These are phyloP conservation scores for Eulimnadia texana DNA, from an alignment of 1,140 invertebrate species.

Conservation along the genomic window DNA sequence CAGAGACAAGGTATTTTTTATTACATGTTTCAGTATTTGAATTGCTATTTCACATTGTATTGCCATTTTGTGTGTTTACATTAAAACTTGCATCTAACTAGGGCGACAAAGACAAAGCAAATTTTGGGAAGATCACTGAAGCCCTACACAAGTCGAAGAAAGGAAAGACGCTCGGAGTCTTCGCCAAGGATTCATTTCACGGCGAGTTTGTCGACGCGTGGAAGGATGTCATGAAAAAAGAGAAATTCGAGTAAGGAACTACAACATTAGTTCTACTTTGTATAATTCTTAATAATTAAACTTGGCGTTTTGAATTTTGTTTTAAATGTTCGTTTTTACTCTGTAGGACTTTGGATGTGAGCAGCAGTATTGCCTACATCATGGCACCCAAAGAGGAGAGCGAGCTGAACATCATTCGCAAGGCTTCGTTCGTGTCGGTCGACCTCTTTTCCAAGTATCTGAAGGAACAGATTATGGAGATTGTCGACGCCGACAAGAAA, in stretches of 20 bases:
- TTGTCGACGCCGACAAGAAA: slow-evolving; percentile 88
- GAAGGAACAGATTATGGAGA: slow-evolving; percentile 95
- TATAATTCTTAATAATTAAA: not conserved
- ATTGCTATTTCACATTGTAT: not conserved
- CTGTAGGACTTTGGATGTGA: slow-evolving; percentile 47
- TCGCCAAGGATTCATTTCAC: slow-evolving; percentile 84
- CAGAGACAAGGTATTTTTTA: slow-evolving; percentile 65
- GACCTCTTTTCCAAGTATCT: slow-evolving; percentile 94
- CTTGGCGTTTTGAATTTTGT: not conserved
- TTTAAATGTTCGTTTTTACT: not conserved
- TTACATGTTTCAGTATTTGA: too few species aligned
- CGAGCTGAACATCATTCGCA: slow-evolving; percentile 84
- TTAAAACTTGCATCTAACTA: too few species aligned
- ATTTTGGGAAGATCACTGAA: slow-evolving; percentile 75
- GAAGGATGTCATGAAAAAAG: slow-evolving; percentile 56
- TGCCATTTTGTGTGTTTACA: slow-evolving; percentile 31
- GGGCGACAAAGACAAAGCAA: slow-evolving; percentile 88
- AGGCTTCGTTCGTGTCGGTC: slow-evolving; percentile 79
- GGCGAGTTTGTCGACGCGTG: slow-evolving; percentile 87
- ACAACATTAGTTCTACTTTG: not conserved
- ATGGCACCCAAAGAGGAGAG: slow-evolving; percentile 91
- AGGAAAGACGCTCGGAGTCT: slow-evolving; percentile 82
- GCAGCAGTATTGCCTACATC: slow-evolving; percentile 62
- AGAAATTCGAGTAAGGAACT: slow-evolving; percentile 59
- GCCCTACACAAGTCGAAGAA: slow-evolving; percentile 76